These are phyloP conservation scores for Imbricaverruca yamaguchii DNA, from an alignment of 2,888 invertebrate genomes.

Conservation along the genomic window DNA sequence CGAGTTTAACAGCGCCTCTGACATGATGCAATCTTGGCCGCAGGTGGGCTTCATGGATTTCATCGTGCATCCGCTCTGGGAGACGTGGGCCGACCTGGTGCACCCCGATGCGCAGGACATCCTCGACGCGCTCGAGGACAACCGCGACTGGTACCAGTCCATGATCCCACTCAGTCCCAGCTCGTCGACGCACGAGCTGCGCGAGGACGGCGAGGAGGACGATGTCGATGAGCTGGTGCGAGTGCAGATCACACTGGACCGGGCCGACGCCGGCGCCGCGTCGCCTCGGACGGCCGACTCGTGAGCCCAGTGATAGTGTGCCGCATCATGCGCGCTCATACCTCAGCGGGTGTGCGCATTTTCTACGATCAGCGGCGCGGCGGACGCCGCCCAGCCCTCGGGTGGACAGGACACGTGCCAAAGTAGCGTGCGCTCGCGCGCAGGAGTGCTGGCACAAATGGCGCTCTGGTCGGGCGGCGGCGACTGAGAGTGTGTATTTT, in stretches of 20 bases:
- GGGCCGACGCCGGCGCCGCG: not conserved
- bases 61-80: constrained; percentile 99
- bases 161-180: constrained; percentile 87
- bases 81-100: constrained; percentile 98
- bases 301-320: not conserved
- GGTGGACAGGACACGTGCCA: not conserved
- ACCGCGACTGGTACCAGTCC: constrained; percentile 90
- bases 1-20: no score
- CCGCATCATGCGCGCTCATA: not conserved
- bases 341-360: not conserved
- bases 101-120: constrained; percentile 99
- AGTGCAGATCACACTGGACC: not conserved
- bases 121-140: constrained; percentile 94
- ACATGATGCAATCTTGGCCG: not conserved
- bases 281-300: not conserved
- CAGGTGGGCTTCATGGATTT: constrained; percentile 98
- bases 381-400: not conserved
- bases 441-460: not conserved
- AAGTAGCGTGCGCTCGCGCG: constrained; percentile 5
- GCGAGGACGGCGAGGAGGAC: constrained; percentile 33
- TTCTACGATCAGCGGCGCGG: not conserved
- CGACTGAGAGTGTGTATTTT: not conserved
- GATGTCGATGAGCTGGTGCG: constrained; percentile 16
- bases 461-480: not conserved
- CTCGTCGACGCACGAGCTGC: constrained; percentile 36